Evolutionary conservation across 1,140 invertebrate species (phyloP).

Genomic region (Conus betulinus): DNA sequence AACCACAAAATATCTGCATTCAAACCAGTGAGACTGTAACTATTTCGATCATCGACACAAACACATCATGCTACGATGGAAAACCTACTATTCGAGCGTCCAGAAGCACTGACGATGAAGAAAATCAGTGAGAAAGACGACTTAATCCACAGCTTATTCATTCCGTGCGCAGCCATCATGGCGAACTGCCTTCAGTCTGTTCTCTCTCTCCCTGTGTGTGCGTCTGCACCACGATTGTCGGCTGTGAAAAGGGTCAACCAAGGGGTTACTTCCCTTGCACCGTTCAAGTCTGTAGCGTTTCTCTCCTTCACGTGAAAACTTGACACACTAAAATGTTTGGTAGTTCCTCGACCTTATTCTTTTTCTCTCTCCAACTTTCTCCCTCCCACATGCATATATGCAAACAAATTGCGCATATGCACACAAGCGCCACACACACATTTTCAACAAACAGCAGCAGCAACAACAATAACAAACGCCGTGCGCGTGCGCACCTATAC

Average conservation of each 20-base stretch:
- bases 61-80: background rate
- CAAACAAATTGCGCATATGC: too few species aligned
- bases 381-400: too few species aligned
- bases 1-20: background rate
- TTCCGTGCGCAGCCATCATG: constrained; percentile 21
- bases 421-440: too few species aligned
- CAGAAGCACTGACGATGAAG: background rate
- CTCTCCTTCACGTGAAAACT: background rate
- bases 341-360: too few species aligned
- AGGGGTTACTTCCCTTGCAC: constrained; percentile 29
- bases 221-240: background rate
- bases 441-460: too few species aligned
- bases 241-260: background rate
- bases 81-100: background rate
- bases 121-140: background rate
- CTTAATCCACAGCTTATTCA: background rate
- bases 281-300: background rate
- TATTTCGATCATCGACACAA: background rate
- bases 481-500: too few species aligned
- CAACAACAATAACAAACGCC: too few species aligned
- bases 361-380: too few species aligned
- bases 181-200: constrained; percentile 24
- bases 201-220: background rate
- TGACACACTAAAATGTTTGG: too few species aligned
- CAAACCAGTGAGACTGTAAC: background rate